These are phyloP conservation scores for Lepus oiostolus DNA, from an alignment of 2,797 vertebrate genomes.

Conservation along the genomic window DNA sequence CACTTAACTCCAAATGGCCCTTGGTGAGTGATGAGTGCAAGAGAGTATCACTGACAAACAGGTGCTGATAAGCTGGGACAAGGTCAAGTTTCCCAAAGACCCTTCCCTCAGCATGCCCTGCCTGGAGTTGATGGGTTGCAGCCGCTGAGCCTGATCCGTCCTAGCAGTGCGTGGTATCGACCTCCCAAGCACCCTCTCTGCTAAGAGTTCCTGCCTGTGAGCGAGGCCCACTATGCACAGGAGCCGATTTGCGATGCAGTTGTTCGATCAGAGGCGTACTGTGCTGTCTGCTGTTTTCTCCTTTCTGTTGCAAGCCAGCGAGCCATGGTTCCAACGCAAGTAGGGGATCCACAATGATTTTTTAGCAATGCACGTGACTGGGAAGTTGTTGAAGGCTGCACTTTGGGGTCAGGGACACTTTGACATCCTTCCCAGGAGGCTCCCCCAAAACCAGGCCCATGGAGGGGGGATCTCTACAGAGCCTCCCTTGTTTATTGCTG, in stretches of 20 bases:
- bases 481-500: no score
- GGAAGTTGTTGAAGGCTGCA: fast-evolving
- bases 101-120: neutral
- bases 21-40: conserved; percentile 42
- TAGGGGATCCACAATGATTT: neutral
- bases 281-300: neutral
- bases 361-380: neutral
- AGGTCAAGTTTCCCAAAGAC: conserved; percentile 67
- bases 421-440: neutral
- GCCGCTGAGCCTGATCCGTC: neutral
- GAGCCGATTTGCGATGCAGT: neutral
- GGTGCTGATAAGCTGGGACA: conserved; percentile 53
- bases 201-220: neutral
- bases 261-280: neutral
- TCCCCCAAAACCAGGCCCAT: neutral
- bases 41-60: conserved; percentile 34
- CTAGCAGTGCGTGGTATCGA: neutral
- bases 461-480: neutral
- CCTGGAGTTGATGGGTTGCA: neutral
- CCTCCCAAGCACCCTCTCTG: neutral
- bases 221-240: fast-evolving
- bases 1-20: conserved; percentile 46
- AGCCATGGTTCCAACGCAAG: neutral
- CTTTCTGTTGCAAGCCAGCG: neutral
- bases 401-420: fast-evolving